Conservation (phyloP, 2,797 vertebrate species). For the Pristis pectinata region DNA sequence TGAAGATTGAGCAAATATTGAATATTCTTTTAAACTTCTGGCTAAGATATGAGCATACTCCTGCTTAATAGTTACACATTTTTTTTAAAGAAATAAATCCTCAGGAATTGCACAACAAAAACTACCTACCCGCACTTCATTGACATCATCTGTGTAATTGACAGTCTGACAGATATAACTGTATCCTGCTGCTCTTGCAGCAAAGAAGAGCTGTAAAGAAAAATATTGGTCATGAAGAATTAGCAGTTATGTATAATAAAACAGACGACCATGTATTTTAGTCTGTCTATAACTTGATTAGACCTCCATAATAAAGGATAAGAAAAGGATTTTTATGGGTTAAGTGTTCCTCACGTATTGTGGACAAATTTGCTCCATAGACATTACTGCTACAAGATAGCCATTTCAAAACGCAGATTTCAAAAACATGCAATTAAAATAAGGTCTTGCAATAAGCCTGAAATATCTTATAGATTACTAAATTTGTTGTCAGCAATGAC, state of each 20-base stretch:
- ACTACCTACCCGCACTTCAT: constrained; percentile 93
- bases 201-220: constrained; percentile 77
- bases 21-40: not conserved
- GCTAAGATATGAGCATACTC: not conserved
- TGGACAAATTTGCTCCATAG: not conserved
- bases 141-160: constrained; percentile 90
- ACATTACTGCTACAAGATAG: not conserved
- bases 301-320: not conserved
- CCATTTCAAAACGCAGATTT: not conserved
- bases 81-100: not conserved
- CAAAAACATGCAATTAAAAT: not conserved
- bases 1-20: not conserved
- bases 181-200: constrained; percentile 84
- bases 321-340: not conserved
- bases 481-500: not conserved
- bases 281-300: not conserved
- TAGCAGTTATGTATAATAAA: not conserved
- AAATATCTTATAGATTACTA: not conserved
- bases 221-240: not conserved
- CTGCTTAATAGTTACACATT: not conserved
- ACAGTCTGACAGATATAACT: constrained; percentile 95
- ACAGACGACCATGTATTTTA: not conserved
- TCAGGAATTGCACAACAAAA: not conserved
- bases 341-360: not conserved
- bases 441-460: not conserved